These are phyloP conservation scores for Anguilla megastoma DNA, from an alignment of 2,797 vertebrate genomes.

Conservation along the genomic window DNA sequence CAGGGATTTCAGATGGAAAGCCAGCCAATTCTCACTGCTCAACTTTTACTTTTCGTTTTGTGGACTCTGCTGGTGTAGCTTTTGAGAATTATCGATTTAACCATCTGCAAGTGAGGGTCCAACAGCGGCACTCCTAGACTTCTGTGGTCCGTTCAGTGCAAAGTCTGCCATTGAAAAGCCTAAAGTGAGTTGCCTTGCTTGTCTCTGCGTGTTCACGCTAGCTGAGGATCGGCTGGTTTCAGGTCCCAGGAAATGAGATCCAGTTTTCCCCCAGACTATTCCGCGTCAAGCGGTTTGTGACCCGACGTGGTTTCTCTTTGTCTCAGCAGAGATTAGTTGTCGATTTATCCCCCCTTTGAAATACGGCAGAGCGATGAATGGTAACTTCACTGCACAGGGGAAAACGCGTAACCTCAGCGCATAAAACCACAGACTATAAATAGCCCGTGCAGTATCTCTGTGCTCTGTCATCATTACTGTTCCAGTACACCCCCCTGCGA, in stretches of 20 bases:
- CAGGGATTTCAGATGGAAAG: not conserved
- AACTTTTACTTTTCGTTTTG: not conserved
- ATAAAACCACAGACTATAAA: slow-evolving; percentile 53
- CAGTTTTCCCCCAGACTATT: not conserved
- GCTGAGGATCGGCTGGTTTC: not conserved
- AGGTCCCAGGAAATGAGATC: not conserved
- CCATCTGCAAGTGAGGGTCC: not conserved
- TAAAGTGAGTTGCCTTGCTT: not conserved
- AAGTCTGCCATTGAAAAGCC: not conserved
- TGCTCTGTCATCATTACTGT: slow-evolving; percentile 58
- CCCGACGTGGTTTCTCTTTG: not conserved
- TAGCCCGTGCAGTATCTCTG: slow-evolving; percentile 56
- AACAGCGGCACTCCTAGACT: not conserved
- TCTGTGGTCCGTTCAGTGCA: not conserved
- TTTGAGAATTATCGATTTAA: not conserved
- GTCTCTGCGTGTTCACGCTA: not conserved
- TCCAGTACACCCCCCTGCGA: slow-evolving; percentile 42
- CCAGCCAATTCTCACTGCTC: not conserved
- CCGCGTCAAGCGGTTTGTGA: not conserved
- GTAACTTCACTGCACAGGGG: slow-evolving; percentile 7
- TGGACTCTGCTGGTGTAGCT: too few species aligned
- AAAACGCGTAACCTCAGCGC: not conserved
- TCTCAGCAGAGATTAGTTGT: not conserved
- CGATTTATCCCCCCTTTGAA: not conserved
- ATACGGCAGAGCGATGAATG: not conserved